Base-by-base conservation (phyloP, 1,140 invertebrate genomes). In the Papilio machaon region DNA sequence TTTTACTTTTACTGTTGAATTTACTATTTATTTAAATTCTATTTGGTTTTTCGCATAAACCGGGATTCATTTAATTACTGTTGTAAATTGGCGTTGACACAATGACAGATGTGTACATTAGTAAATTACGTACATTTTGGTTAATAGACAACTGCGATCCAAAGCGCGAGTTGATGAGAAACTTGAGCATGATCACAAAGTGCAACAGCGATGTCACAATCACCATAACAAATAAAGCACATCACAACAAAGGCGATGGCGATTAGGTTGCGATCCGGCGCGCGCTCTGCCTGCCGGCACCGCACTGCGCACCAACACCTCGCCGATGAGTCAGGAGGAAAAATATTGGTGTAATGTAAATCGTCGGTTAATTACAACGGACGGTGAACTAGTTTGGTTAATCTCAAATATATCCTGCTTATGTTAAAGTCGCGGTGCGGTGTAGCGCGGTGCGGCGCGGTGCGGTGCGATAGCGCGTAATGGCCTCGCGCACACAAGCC, bases 321-420 rank as follows among this genome's bases (percentile, higher is more conserved):
- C 46, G 19, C 5, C 46, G 47, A 87, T 91, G 91, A 91, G 82
- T 91, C 89, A 93, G 83, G 75, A 92, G 91, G 91, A 93, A 94
- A 78, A 94, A 93, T 86, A 88, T 89, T 87, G 84, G 75, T 87
- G 82, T 83, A 88, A 89, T 88, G 82, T 83, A 88, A 89, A 89
- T 86, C 84, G 85, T 88, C 88, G 85, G 90, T 91, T 90, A 91
- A 90, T 91, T 91, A 91, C 87, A 82, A 86, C 83, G 82, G 80
- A 87, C 84, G 85, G 79, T 87, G 82, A 79, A 88, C 87, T 89
- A 88, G 83, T 88, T 89, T 86, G 85, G 87, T 87, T 89, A 88
- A 88, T 90, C 89, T 89, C 74, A 82, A 87, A 85, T 83, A 86
- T 83, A 85, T 86, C 78, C 86, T 84, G 84, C 79, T 82, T 85